Conservation (phyloP, 2,797 vertebrate genomes). For the Merluccius polli region DNA sequence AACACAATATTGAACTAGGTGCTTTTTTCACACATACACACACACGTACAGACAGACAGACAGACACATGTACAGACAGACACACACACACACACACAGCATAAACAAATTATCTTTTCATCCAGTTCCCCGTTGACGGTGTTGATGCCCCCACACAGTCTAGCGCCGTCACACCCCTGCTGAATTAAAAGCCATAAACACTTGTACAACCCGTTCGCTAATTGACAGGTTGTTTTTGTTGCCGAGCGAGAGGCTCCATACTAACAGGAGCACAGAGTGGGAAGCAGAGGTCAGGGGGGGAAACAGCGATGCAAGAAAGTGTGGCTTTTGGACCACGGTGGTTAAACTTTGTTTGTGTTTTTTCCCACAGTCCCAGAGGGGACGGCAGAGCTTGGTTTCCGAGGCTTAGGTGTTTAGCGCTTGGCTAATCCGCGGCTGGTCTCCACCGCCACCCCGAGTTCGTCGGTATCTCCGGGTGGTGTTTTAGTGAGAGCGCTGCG, state of each 20-base stretch:
- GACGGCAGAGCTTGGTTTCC: constrained; percentile 19
- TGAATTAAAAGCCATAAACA: constrained; percentile 48
- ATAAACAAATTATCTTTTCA: constrained; percentile 15
- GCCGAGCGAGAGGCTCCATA: constrained; percentile 44
- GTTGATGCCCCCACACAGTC: constrained; percentile 22
- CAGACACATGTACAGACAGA: constrained; percentile 5
- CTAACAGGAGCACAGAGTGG: constrained; percentile 26
- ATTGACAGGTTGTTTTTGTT: constrained; percentile 65
- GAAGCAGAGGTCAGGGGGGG: constrained; percentile 21
- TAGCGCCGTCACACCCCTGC: constrained; percentile 31
- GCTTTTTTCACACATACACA: constrained; percentile 1
- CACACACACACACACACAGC: neutral
- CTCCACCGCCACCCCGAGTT: constrained; percentile 7
- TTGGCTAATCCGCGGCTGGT: constrained; percentile 35
- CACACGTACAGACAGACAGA: constrained; percentile 11
- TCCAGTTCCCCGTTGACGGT: constrained; percentile 21
- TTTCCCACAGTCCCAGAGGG: constrained; percentile 28
- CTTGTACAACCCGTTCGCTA: constrained; percentile 59
- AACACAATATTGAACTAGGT: neutral
- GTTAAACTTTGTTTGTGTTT: constrained; percentile 57
- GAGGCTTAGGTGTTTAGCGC: constrained; percentile 32
- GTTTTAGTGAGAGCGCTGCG: no score
- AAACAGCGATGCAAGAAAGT: constrained; percentile 42
- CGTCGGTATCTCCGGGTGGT: no score
- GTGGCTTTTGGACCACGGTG: constrained; percentile 31